Conservation (phyloP, 2,113 vertebrate genomes). For the Ardeotis arabs region DNA sequence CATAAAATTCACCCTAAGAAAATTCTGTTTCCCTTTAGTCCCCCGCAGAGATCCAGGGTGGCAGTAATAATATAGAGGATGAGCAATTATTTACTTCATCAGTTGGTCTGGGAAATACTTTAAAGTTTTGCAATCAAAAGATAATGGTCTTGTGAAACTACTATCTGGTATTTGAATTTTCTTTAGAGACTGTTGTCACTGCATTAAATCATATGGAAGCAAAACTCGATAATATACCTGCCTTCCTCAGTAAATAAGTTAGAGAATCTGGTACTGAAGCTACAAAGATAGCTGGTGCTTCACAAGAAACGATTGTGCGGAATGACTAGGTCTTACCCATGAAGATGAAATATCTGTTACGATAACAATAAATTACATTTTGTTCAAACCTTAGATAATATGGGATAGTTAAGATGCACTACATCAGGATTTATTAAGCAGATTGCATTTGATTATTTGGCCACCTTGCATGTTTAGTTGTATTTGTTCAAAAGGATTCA, state of each 20-base stretch:
- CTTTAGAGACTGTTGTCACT: conserved; percentile 49
- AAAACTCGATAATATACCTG: conserved; percentile 44
- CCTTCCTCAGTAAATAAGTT: conserved; percentile 20
- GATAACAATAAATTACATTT: not conserved
- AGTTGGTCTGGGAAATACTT: conserved; percentile 62
- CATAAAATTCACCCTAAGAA: conserved; percentile 65
- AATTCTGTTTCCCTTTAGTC: conserved; percentile 65
- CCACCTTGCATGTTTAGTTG: not conserved
- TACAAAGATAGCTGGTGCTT: not conserved
- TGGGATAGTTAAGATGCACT: not conserved
- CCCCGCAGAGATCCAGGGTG: conserved; percentile 57
- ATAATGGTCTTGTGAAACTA: conserved; percentile 60
- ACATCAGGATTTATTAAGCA: not conserved
- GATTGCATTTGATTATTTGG: not conserved
- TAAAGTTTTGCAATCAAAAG: conserved; percentile 70
- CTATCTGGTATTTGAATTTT: conserved; percentile 50
- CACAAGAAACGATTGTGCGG: not conserved
- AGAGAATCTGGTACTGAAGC: not conserved
- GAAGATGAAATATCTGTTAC: not conserved
- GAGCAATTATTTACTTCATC: conserved; percentile 69
- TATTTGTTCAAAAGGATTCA: not conserved
- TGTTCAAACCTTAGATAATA: not conserved
- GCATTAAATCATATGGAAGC: conserved; percentile 61
- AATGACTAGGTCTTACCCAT: not conserved
- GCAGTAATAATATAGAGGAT: conserved; percentile 60